Base-by-base conservation (phyloP, 2,888 invertebrate genomes). In the Oscheius sp. region DNA sequence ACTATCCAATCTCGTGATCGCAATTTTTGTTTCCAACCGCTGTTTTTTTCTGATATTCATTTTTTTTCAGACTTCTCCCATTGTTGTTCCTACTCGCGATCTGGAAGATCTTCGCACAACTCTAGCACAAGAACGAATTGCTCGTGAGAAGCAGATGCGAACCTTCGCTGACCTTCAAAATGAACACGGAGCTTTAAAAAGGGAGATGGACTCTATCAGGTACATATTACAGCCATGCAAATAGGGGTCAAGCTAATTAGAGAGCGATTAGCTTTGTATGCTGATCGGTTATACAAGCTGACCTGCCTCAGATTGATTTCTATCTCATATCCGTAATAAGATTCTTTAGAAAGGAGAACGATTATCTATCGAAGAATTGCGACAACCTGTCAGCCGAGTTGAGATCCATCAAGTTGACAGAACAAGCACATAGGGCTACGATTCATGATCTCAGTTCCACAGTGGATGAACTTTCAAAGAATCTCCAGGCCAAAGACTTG, bases 311-410 rank as follows among this genome's bases (percentile, higher is more conserved):
- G 36, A 36, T 14, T 36, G 36, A 36, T 36, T 8, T 36, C 36
- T 36, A 14, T 36, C 9, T 14, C 36, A 12, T n/a, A n/a, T 36
- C 36, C 36, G 36, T 14, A 12, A 14, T 36, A 36, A 36, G 36
- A 26, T 24, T 32, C 54, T 70, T 38, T 36, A 77, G 73, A 44
- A 65, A 70, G 45, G 76, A 76, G 67, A 76, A 76, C 59, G 76
- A 74, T 24, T 65, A 63, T 38, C 59, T 74, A 22, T 62, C 54
- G 12, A 33, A 71, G 9, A 74, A 67, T n/a, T 68, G 73, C 14
- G 75, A 78, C 8, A 64, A 65, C 12, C 36, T 80, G 33, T 70
- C 63, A n/a, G 12, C 51, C 5, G 80, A 80, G 14, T 14, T 72
- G 14, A 36, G 68, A 5, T 51, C 57, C 22, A 20, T 74, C 54